Evolutionary conservation across 1,140 invertebrate genomes (phyloP), one percentile per base, ranked within the genome.

Genomic region (Dinoponera quadriceps): DNA sequence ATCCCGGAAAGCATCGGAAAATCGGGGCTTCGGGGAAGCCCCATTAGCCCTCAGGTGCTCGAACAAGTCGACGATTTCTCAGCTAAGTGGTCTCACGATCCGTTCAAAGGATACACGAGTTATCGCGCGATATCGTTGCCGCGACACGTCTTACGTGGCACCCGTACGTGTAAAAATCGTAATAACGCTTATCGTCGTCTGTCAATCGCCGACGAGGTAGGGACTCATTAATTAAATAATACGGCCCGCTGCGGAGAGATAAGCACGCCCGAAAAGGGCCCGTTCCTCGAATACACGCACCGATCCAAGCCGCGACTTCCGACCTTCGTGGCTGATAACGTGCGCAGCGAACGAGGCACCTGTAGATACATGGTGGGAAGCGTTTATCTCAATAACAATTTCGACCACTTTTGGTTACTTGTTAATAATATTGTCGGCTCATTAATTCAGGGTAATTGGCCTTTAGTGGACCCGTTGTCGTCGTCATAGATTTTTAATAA

Each of bases 141-240:
- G 51, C 68, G 81, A 86, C 88, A 87, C 74, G 73, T 68, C 65
- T 11, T 72, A 66, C 63, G 57, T 63, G 71, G 81, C 85, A 85
- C 74, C 82, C 73, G 85, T 72, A 82, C 85, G 86, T 77, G 86
- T 85, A 87, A 91, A 84, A 89, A 85, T 86, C 84, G 89, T 89
- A 91, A 90, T 90, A 87, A 89, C 78, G 63, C 85, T 91, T 91
- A 88, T 83, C 88, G 69, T 54, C 20, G 62, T 66, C 73, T 84
- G 85, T 90, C 89, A 85, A 80, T 83, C 75, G 81, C 48, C 63
- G 71, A 63, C 87, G 86, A 90, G 57, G 90, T 69, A 85, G 66
- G 80, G 89, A 88, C 90, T 89, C 86, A 84, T 90, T 91, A 91
- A 91, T 92, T 91, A 89, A 91, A 91, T 92, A 92, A 91, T 90